Base-by-base conservation (phyloP, 2,797 vertebrate species). In the Myiotriccus ornatus region DNA sequence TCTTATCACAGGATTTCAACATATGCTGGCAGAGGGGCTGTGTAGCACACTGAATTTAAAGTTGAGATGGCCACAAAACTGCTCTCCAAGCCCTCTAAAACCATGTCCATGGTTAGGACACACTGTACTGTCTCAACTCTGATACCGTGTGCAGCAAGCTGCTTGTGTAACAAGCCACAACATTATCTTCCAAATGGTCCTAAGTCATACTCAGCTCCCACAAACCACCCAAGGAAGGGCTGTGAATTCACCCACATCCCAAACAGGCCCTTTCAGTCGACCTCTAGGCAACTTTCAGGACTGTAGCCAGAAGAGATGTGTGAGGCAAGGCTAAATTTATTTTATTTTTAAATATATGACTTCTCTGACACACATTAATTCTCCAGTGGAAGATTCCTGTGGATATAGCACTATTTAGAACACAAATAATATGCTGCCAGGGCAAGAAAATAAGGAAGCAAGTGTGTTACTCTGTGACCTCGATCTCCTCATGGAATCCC, bases 41-140 rank as follows among this genome's bases (percentile, higher is more conserved):
- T 18, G 37, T 2, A 62, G 37, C 50, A 73, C 73, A 6, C 59
- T 30, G 87, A 87, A 80, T 93, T 53, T 63, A 6, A 92, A 93
- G 63, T 5, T 5, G 5, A 71, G 44, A 46, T 14, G 46, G 70
- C 39, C 82, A 74, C 20, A 3, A 53, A 92, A 50, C 17, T 62
- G 37, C 44, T 85, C 60, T 74, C 67, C 52, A 77, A 68, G 47
- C 11, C 55, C 46, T 12, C 46, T 25, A 35, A 70, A 53, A 2
- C n/a, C 68, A 20, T 0, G 3, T 23, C 12, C 5, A 2, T 0
- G 2, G 24, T 15, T 17, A 53, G 12, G 6, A 2, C 7, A 7
- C 18, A 7, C 18, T 14, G 6, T 2, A 1, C 1, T 24, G 80
- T 46, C 57, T 56, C 74, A 50, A 2, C 46, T 41, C 43, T 35